Evolutionary conservation across 2,113 vertebrate genomes (phyloP).

Genomic region (Seriola aureovittata): DNA sequence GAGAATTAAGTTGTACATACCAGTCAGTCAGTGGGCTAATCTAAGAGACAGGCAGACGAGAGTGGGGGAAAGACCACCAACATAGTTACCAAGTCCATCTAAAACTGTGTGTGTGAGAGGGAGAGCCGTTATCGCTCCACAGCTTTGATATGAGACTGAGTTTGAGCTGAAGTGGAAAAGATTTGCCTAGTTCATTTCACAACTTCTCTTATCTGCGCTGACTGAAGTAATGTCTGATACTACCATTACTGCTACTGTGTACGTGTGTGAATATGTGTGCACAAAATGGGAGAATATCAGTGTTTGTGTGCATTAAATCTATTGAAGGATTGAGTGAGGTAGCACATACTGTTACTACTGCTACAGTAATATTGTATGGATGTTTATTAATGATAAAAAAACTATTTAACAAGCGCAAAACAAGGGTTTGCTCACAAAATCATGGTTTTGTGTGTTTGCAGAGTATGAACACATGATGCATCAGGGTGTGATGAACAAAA

Average conservation of each 20-base stretch:
- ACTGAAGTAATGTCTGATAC: slow-evolving; percentile 69
- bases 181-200: slow-evolving; percentile 78
- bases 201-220: slow-evolving; percentile 74
- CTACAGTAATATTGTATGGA: not conserved
- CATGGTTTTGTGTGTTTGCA: slow-evolving; percentile 28
- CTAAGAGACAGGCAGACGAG: slow-evolving; percentile 57
- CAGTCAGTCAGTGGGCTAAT: slow-evolving; percentile 78
- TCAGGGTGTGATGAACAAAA: slow-evolving; percentile 4
- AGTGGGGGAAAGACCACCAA: slow-evolving; percentile 73
- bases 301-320: not conserved
- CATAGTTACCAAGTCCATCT: slow-evolving; percentile 62
- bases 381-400: not conserved
- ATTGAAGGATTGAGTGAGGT: not conserved
- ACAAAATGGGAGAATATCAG: slow-evolving; percentile 12
- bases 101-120: slow-evolving; percentile 39
- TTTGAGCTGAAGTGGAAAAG: slow-evolving; percentile 83
- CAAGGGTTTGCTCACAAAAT: not conserved
- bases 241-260: slow-evolving; percentile 72
- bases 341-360: not conserved
- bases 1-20: slow-evolving; percentile 71
- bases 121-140: slow-evolving; percentile 73
- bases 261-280: slow-evolving; percentile 70
- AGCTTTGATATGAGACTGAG: slow-evolving; percentile 76
- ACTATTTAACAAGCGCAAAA: not conserved
- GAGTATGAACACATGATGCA: slow-evolving; percentile 9